phyloP scores from a whole-genome alignment of 2,888 invertebrate species.

The Coleophora flavipennella region DNA sequence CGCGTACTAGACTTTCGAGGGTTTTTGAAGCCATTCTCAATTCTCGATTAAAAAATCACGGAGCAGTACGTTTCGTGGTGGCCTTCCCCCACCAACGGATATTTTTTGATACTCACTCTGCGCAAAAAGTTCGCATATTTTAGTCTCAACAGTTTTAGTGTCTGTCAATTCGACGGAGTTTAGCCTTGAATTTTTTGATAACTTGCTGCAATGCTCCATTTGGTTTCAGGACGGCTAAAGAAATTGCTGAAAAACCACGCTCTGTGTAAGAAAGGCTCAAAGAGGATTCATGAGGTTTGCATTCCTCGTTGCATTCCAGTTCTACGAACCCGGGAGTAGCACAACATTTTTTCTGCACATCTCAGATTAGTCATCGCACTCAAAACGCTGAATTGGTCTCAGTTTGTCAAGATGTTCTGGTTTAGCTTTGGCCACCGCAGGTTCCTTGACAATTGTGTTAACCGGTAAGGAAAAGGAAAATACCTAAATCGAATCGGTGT shows the following conservation, averaged over 20 bases:
- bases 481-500: no score
- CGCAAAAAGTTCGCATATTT: conserved; percentile 1
- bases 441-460: neutral
- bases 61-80: no score
- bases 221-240: neutral
- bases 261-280: neutral
- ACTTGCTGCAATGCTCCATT: neutral
- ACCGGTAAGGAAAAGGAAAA: neutral
- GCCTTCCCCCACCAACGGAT: no score
- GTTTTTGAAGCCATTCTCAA: no score
- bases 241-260: conserved; percentile 1
- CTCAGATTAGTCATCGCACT: neutral
- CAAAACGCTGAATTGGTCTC: neutral
- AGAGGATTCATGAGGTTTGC: neutral
- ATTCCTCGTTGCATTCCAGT: conserved; percentile 1
- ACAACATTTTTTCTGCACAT: neutral
- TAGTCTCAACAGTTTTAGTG: neutral
- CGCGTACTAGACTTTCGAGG: no score
- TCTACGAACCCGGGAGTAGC: neutral
- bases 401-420: neutral
- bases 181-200: neutral
- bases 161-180: neutral
- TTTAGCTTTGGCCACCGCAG: neutral
- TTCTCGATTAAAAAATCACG: no score
- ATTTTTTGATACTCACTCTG: conserved; percentile 1